Evolutionary conservation across 2,888 invertebrate species (phyloP), one percentile per base, ranked within the genome.

Genomic region (Pteria penguin): DNA sequence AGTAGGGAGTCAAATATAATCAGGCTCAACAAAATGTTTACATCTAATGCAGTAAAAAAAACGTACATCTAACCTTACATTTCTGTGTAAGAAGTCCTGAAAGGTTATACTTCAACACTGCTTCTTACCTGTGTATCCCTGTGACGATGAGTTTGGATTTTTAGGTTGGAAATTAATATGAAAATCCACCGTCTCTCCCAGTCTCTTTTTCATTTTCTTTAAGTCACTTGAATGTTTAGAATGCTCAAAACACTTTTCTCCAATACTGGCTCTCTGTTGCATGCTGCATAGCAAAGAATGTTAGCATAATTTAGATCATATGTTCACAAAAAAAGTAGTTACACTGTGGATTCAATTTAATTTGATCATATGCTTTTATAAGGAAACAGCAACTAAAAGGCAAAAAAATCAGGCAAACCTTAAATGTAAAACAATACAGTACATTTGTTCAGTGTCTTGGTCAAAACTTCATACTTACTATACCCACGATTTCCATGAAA

Each of bases 191-290:
- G 95, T 94, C 68, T 95, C 95, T 78, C 94, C 94, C 4, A 96
- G 90, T 72, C 94, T 94, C 78, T 94, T 94, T 87, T 96, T 96
- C 78, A 96, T 93, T 86, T 94, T 94, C 87, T 95, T 96, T 88
- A 95, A 89, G 84, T 95, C 94, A 65, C 93, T 94, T 33, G 95
- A 92, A 86, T 95, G 94, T 18, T 95, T 93, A 90, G 95, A 94
- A 1, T 94, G 94, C 80, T 95, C 95, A 88, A 96, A 96, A 91
- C 96, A 96, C 89, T 94, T 95, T 81, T 95, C 94, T 1, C 96
- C 95, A 0, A 96, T 94, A 76, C 96, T 95, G 66, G 94, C 94
- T 75, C 93, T 93, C 83, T 94, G 94, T 27, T 92, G 90, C 24
- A 92, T 88, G 71, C 94, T 94, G 86, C 26, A 88, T 87, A n/a